phyloP scores from a whole-genome alignment of 2,888 invertebrate species.

The Tinea trinotella region DNA sequence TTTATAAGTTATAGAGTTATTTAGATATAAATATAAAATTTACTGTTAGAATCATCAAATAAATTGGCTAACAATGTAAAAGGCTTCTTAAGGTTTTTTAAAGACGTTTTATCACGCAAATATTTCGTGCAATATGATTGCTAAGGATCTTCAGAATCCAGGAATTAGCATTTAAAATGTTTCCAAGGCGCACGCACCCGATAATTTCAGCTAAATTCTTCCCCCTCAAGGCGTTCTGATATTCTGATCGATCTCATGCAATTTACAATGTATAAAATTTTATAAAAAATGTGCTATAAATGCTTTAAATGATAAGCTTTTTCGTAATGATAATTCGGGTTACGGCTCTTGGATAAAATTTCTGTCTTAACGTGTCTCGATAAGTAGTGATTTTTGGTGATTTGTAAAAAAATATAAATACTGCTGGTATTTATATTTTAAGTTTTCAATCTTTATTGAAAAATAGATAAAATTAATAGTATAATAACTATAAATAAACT shows the following conservation, averaged over 20 bases:
- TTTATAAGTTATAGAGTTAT: no score
- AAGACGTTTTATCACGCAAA: not conserved
- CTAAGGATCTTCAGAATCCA: not conserved
- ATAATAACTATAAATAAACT: no score
- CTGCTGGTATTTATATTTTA: no score
- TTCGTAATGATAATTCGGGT: not conserved
- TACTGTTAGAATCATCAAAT: no score
- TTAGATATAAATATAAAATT: no score
- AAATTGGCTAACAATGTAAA: no score
- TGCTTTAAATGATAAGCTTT: conserved; percentile 1
- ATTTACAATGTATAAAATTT: conserved; percentile 14
- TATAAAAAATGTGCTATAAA: conserved; percentile 1
- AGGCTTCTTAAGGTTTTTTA: not conserved
- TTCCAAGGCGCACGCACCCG: conserved; percentile 1
- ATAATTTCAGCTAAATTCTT: not conserved
- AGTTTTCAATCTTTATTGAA: no score
- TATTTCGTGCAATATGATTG: conserved; percentile 15
- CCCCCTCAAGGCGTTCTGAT: conserved; percentile 2
- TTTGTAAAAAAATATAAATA: no score
- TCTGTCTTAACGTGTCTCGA: no score
- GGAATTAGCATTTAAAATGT: conserved; percentile 6
- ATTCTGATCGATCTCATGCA: conserved; percentile 11
- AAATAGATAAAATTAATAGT: no score
- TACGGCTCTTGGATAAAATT: no score
- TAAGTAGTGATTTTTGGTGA: no score